Base-by-base conservation (phyloP, 2,888 invertebrate genomes). In the Creontiades dilutus region DNA sequence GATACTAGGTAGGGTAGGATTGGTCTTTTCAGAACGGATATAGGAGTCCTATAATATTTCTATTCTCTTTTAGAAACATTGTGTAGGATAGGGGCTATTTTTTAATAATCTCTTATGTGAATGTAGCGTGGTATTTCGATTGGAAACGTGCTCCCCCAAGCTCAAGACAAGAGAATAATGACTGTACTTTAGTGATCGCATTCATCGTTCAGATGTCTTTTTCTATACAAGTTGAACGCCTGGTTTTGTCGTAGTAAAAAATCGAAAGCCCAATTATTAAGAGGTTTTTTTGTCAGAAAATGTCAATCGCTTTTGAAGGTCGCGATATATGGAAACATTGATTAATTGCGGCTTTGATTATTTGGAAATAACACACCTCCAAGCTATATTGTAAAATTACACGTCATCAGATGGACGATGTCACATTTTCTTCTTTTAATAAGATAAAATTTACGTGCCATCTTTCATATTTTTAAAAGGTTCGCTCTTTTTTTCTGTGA, bases 1-100 rank as follows among this genome's bases (percentile, higher is more conserved):
- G 78, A 78, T 78, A 78, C 78, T 78, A 78, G 78, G 46, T 78
- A 78, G 78, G 47, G 78, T 78, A n/a, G 78, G 37, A 19, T 78
- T 78, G 78, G 78, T 52, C 52, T 14, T 52, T 75, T 75, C 75
- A 12, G 37, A 37, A 46, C 78, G 37, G 5, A 46, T 78, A n/a
- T 46, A 78, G 78, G 37, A 37, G 47, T 78, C 78, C 78, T 78
- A 78, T 78, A 46, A 46, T 76, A 78, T 78, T 78, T 78, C 46
- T 78, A 37, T 14, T 78, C 16, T 78, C 78, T n/a, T 37, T 19
- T 78, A 78, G 78, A 78, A 78, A 78, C 19, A 78, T 78, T 78
- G 12, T 46, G 68, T 78, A 78, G 78, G 78, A 78, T 78, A n/a
- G 16, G 78, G 14, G 16, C 16, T 78, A 46, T 47, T 78, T 78